A percentile compares a stretch with the other conserved stretches of the same genome.
Evolutionary conservation across 2,888 invertebrate species (phyloP).

Genomic region (Drosophila neotestacea): DNA sequence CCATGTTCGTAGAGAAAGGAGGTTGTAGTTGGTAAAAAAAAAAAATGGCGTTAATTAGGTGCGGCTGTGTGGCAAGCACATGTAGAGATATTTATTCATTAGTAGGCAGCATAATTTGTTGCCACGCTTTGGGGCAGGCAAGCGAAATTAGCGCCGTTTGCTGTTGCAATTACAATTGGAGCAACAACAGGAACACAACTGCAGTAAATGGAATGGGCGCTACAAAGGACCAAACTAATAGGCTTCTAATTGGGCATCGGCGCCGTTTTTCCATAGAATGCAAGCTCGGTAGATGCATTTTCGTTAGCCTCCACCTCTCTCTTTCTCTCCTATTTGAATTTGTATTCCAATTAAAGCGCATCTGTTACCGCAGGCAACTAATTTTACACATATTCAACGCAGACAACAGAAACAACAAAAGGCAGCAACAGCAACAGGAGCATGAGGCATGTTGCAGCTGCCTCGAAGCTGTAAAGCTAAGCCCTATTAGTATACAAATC

Average conservation of each 20-base stretch:
- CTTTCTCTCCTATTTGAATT: conserved; percentile 14
- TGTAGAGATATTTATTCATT: conserved; percentile 70
- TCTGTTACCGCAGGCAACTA: conserved; percentile 65
- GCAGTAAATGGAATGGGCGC: conserved; percentile 12
- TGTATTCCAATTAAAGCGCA: conserved; percentile 71
- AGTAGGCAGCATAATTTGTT: conserved; percentile 63
- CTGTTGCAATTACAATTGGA: conserved; percentile 56
- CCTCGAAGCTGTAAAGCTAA: conserved; percentile 9
- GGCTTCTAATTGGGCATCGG: conserved; percentile 68
- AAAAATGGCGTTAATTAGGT: conserved; percentile 47
- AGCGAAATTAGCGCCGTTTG: conserved; percentile 45
- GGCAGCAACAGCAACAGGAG: conserved; percentile 3
- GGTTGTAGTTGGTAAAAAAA: too few relatives aligned
- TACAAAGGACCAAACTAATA: conserved; percentile 55
- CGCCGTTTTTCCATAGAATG: conserved; percentile 5
- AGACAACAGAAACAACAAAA: conserved; percentile 17
- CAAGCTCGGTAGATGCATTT: conserved; percentile 4
- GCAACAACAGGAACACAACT: conserved; percentile 30
- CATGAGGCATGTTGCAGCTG: conserved; percentile 1
- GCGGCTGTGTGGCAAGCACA: conserved; percentile 28
- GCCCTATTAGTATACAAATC: conserved; percentile 35
- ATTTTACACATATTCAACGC: conserved; percentile 60
- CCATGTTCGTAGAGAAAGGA: too few relatives aligned
- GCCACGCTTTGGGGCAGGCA: conserved; percentile 53
- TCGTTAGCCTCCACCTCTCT: background rate